Conservation (phyloP, 2,797 vertebrate species). For the Coreius guichenoti region DNA sequence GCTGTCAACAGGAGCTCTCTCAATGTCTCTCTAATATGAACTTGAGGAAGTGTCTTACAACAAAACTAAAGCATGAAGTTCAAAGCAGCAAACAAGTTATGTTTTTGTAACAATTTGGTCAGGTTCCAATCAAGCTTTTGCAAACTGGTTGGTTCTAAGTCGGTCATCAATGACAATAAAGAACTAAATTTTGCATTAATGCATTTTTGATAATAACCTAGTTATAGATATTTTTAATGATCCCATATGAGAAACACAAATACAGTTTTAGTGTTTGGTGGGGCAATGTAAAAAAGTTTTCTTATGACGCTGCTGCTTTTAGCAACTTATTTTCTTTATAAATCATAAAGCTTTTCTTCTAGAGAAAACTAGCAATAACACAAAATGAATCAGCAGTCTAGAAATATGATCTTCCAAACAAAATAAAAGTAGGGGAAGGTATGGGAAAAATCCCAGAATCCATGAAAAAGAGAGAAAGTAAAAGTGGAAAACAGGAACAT, state of each 20-base stretch:
- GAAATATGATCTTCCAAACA: constrained; percentile 10
- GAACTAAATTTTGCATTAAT: not conserved
- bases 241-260: not conserved
- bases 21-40: not conserved
- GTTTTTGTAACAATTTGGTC: not conserved
- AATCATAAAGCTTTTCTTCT: constrained; percentile 6
- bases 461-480: constrained; percentile 27
- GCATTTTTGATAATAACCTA: not conserved
- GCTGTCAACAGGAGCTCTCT: not conserved
- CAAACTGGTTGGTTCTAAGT: not conserved
- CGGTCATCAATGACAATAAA: not conserved
- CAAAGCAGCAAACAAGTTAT: not conserved
- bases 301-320: not conserved
- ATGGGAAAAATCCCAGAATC: not conserved
- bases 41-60: not conserved
- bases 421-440: constrained; percentile 25
- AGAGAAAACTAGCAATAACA: constrained; percentile 9
- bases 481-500: constrained; percentile 32
- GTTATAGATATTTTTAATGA: not conserved
- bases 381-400: constrained; percentile 3
- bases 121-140: not conserved
- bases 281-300: not conserved
- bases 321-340: constrained; percentile 4
- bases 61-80: not conserved
- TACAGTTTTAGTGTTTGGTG: not conserved